These are phyloP conservation scores for Synanthedon myopaeformis DNA, from an alignment of 2,888 invertebrate species.

Conservation along the genomic window DNA sequence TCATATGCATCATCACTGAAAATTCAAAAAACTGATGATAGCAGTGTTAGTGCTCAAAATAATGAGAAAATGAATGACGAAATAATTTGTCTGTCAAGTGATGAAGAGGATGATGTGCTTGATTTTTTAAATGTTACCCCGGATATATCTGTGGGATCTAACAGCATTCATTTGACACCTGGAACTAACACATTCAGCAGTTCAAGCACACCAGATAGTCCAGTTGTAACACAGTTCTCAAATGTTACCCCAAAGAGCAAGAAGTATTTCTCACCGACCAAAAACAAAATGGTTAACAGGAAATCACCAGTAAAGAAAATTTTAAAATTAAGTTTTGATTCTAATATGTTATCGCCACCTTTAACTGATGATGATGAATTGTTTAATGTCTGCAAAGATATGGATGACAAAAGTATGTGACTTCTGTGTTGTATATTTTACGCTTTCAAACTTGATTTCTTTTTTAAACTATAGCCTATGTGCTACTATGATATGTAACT, in stretches of 20 bases:
- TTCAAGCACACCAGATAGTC: conserved; percentile 5
- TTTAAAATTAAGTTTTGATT: conserved; percentile 16
- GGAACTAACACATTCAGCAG: not conserved
- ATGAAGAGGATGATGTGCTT: not conserved
- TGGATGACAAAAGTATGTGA: conserved; percentile 53
- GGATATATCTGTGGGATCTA: not conserved
- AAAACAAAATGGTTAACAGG: conserved; percentile 29
- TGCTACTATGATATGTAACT: too few species aligned
- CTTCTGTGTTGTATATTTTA: too few species aligned
- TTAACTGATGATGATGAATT: conserved; percentile 12
- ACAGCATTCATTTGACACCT: not conserved
- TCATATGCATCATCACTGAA: not conserved
- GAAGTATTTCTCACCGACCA: conserved; percentile 43
- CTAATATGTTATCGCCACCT: conserved; percentile 2
- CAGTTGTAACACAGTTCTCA: not conserved
- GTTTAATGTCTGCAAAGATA: conserved; percentile 16
- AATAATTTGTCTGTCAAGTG: not conserved
- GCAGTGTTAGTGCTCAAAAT: not conserved
- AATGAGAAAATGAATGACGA: not conserved
- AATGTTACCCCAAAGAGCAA: conserved; percentile 1
- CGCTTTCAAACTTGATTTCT: too few species aligned
- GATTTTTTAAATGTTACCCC: not conserved
- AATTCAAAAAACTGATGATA: not conserved
- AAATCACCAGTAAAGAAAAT: conserved; percentile 28
- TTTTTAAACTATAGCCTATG: too few species aligned